These are phyloP conservation scores for Geotrypetes seraphini DNA, from an alignment of 2,797 vertebrate genomes.

Conservation along the genomic window DNA sequence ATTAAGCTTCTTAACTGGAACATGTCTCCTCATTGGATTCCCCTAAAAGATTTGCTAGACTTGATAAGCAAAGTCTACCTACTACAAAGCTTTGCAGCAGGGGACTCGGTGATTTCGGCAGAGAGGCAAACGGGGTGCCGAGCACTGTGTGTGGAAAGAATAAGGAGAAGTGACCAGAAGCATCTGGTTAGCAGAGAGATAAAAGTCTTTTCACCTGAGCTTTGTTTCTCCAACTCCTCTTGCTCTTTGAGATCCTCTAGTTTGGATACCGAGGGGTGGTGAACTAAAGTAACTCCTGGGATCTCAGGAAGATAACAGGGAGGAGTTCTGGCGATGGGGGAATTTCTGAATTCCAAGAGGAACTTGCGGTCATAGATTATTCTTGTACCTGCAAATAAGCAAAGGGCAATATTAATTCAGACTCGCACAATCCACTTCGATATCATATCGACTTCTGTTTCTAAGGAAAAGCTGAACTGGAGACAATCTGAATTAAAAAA, in stretches of 20 bases:
- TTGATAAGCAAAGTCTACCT: neutral
- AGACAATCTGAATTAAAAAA: no score
- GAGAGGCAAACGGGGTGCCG: fast-evolving
- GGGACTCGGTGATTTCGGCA: fast-evolving
- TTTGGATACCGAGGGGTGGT: slow-evolving; percentile 63
- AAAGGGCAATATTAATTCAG: no score
- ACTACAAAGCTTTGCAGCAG: neutral
- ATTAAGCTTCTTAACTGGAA: no score
- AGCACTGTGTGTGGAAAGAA: neutral
- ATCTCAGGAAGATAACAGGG: slow-evolving; percentile 84
- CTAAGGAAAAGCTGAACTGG: no score
- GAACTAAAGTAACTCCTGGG: slow-evolving; percentile 72
- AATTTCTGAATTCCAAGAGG: slow-evolving; percentile 83
- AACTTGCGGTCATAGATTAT: slow-evolving; percentile 91
- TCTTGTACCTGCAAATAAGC: slow-evolving; percentile 63
- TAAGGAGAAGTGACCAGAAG: neutral
- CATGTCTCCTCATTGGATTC: no score
- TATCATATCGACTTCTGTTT: no score
- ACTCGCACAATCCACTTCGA: no score
- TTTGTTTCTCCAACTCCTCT: slow-evolving; percentile 75
- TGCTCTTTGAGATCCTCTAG: slow-evolving; percentile 82
- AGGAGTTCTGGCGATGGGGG: slow-evolving; percentile 70
- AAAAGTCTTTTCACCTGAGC: slow-evolving; percentile 64
- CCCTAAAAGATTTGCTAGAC: no score
- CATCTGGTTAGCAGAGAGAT: fast-evolving